Evolutionary conservation across 2,797 vertebrate genomes (phyloP).

Genomic region (Micropoecilia bifurca): DNA sequence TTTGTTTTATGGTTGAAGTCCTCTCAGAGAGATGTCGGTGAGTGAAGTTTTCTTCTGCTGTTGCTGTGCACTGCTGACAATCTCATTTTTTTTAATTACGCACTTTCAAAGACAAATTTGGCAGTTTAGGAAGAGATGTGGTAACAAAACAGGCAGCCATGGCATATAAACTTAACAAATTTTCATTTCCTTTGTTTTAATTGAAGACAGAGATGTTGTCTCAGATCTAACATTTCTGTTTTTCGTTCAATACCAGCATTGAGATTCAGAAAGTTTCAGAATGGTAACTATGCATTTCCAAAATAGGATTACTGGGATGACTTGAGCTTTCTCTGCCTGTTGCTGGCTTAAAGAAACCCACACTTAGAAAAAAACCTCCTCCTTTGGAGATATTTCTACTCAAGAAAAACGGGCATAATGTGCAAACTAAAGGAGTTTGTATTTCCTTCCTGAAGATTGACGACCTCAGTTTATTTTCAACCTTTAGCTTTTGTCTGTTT

Average conservation of each 20-base stretch:
- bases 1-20: background rate
- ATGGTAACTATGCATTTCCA: background rate
- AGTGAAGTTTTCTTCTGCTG: background rate
- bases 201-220: background rate
- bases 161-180: background rate
- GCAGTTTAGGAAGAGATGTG: background rate
- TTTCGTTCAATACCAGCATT: background rate
- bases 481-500: constrained; percentile 52
- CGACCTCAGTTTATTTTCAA: constrained; percentile 53
- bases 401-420: background rate
- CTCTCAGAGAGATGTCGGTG: background rate
- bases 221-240: background rate
- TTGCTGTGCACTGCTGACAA: background rate
- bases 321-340: background rate
- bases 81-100: background rate
- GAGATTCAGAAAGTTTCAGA: background rate
- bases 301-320: background rate
- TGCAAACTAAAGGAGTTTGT: constrained; percentile 41
- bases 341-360: background rate
- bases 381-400: background rate
- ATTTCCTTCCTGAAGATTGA: constrained; percentile 59
- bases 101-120: background rate
- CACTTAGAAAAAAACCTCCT: background rate
- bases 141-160: background rate
- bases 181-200: background rate